Evolutionary conservation across 1,140 invertebrate species (phyloP), one percentile per base, ranked within the genome.

Genomic region (Thaumetopoea pityocampa): DNA sequence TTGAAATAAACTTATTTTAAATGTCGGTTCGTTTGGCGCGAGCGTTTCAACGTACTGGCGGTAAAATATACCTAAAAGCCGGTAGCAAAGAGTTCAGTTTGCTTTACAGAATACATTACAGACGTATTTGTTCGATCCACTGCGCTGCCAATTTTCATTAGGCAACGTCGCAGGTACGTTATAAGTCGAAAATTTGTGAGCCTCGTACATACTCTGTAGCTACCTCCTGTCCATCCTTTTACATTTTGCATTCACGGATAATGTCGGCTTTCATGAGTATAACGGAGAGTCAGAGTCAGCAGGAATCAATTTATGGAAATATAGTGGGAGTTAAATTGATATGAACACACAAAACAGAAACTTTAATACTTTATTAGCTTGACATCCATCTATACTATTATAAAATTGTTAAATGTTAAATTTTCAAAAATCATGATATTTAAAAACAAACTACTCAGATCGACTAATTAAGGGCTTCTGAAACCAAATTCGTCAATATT

Each of bases 71-170:
- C 36, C 7, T 20, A 22, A 15, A 29, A 15, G 15, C 9, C 36
- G 28, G 36, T 2, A 2, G 36, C 36, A 20, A 14, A 40, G 29
- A 17, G 20, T 40, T 40, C 36, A 40, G 22, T 40, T 40, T 29
- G n/a, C 23, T 15, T 7, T 40, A 18, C 20, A 36, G 14, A n/a
- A 11, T 6, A 5, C 19, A 42, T 41, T 54, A 48, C 36, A 36
- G 38, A 14, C 38, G 61, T 61, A 64, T 61, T 62, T 56, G 50
- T 66, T 65, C 67, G 70, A 73, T 62, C 67, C 67, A 69, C 56
- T 70, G 67, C 60, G 54, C 74, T 81, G 77, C 65, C 77, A 77
- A 79, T 81, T 77, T 77, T 81, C 74, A 81, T 81, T 81, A 79
- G 43, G 51, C 37, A 49, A 51, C 49, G 68, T 65, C 68, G 54